Evolutionary conservation across 2,888 invertebrate genomes (phyloP).

Genomic region (Corythucha ciliata): DNA sequence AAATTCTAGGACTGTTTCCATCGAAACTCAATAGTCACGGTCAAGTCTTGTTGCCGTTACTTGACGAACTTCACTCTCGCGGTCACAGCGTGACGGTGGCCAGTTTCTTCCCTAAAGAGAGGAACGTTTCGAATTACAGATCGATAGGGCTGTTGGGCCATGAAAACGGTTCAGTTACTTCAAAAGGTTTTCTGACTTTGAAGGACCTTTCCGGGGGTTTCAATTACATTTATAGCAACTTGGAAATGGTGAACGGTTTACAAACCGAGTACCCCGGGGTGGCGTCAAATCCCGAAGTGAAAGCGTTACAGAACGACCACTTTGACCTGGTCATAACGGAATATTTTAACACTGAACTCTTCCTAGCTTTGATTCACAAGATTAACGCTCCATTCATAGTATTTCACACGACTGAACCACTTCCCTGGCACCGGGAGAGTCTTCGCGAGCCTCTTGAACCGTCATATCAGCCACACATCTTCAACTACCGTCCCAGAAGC

Average conservation of each 20-base stretch:
- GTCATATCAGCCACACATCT: constrained; percentile 48
- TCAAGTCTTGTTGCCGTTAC: constrained; percentile 11
- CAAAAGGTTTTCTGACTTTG: background rate
- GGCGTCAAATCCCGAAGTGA: constrained; percentile 9
- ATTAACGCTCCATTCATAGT: constrained; percentile 54
- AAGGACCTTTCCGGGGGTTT: too few relatives aligned
- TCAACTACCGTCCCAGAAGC: too few relatives aligned
- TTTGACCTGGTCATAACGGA: constrained; percentile 62
- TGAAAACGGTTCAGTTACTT: constrained; percentile 11
- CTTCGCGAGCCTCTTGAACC: constrained; percentile 51
- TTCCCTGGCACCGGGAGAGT: constrained; percentile 53
- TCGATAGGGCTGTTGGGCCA: too few relatives aligned
- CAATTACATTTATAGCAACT: too few relatives aligned
- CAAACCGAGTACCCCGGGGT: background rate
- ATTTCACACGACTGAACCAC: constrained; percentile 49
- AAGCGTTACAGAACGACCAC: constrained; percentile 12
- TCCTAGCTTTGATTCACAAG: constrained; percentile 54
- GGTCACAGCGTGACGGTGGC: constrained; percentile 20
- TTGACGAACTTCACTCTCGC: constrained; percentile 13
- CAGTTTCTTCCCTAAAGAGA: constrained; percentile 10
- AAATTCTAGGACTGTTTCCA: constrained; percentile 17
- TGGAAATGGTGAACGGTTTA: too few relatives aligned
- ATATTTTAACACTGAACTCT: constrained; percentile 63
- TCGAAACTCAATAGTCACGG: constrained; percentile 15
- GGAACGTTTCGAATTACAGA: constrained; percentile 19